Conservation (phyloP, 2,888 invertebrate species). For the Agonopterix alstromeriana region DNA sequence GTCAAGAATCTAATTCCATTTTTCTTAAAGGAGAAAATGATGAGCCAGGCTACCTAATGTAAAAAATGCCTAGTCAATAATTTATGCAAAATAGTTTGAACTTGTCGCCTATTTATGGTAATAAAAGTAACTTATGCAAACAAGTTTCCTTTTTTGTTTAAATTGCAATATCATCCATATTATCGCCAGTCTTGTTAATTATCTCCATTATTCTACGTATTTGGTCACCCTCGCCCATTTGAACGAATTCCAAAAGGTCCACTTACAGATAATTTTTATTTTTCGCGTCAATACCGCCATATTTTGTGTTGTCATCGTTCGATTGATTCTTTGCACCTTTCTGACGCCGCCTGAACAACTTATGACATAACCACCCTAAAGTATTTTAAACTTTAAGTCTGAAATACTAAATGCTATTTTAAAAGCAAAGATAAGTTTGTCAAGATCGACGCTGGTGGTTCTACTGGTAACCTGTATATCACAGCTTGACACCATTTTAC, state of each 20-base stretch:
- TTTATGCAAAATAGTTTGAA: no score
- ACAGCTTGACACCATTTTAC: conserved; percentile 53
- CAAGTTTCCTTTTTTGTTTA: no score
- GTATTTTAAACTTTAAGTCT: conserved; percentile 14
- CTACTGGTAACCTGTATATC: conserved; percentile 53
- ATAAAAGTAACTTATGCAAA: no score
- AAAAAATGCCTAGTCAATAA: no score
- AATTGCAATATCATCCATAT: no score
- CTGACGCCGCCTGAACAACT: conserved; percentile 19
- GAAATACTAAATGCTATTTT: conserved; percentile 13
- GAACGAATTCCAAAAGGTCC: conserved; percentile 8
- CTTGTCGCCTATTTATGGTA: no score
- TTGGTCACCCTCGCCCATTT: conserved; percentile 3
- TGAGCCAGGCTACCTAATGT: no score
- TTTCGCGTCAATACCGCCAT: conserved; percentile 13
- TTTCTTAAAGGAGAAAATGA: no score
- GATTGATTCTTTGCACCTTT: conserved; percentile 32
- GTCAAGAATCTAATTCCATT: no score
- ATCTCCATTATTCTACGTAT: not conserved
- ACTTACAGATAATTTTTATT: conserved; percentile 18
- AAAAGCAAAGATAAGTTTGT: conserved; percentile 12
- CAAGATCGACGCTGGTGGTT: conserved; percentile 37
- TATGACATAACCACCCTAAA: conserved; percentile 6
- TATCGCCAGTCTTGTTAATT: no score
- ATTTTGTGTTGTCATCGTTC: conserved; percentile 44